These are phyloP conservation scores for Caenorhabditis latens DNA, from an alignment of 1,140 invertebrate genomes.

Conservation along the genomic window DNA sequence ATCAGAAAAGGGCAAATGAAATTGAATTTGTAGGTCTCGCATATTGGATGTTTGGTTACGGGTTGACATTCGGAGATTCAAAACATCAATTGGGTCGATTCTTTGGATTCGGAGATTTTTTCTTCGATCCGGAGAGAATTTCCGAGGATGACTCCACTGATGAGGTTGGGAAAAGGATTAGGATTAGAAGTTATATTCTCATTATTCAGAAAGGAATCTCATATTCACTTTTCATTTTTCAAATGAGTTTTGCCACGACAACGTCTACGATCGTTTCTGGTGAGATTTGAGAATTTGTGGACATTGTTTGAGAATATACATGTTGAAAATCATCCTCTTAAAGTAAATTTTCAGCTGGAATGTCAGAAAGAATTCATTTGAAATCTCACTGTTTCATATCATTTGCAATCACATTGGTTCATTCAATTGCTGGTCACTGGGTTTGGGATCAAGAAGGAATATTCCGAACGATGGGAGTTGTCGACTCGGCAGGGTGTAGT, in stretches of 20 bases:
- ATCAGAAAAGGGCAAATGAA: not conserved
- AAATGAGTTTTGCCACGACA: conserved; percentile 78
- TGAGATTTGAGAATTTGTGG: not conserved
- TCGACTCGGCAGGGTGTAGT: conserved; percentile 87
- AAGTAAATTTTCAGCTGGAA: conserved; percentile 78
- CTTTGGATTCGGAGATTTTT: conserved; percentile 82
- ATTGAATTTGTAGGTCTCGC: conserved; percentile 81
- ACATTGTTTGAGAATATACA: not conserved
- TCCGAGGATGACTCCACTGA: conserved; percentile 35
- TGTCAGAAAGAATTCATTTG: conserved; percentile 85
- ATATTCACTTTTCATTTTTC: conserved; percentile 78
- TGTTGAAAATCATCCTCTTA: not conserved
- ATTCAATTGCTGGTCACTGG: conserved; percentile 87
- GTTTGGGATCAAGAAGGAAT: conserved; percentile 88
- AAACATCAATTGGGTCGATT: conserved; percentile 82
- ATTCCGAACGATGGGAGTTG: conserved; percentile 85
- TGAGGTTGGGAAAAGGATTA: conserved; percentile 3
- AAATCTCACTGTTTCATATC: conserved; percentile 91
- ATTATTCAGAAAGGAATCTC: conserved; percentile 71
- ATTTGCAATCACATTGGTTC: conserved; percentile 86
- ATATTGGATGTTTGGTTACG: conserved; percentile 95
- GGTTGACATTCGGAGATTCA: conserved; percentile 86
- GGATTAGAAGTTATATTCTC: not conserved
- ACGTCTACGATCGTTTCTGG: conserved; percentile 79
- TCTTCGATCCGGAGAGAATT: conserved; percentile 78